phyloP scores from a whole-genome alignment of 2,113 vertebrate species.

The Platysteira castanea region DNA sequence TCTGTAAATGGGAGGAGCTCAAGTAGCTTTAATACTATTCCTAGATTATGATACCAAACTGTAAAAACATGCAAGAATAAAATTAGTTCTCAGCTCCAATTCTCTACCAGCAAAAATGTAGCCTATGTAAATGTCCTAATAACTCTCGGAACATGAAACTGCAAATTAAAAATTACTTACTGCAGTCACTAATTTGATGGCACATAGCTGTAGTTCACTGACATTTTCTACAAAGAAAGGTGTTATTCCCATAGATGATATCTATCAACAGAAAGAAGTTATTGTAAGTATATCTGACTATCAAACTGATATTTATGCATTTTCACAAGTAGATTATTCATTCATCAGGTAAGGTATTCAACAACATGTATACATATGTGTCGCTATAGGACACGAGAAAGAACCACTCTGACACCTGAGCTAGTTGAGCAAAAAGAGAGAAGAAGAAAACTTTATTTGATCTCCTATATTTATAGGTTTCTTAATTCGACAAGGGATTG shows the following conservation, averaged over 20 bases:
- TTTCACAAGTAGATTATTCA: not conserved
- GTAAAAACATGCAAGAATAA: not conserved
- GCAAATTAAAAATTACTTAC: not conserved
- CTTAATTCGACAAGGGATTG: no score
- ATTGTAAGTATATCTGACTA: not conserved
- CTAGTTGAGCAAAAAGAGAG: no score
- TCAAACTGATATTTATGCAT: not conserved
- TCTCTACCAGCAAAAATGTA: not conserved
- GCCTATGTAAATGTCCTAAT: not conserved
- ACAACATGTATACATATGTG: not conserved
- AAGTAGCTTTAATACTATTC: not conserved
- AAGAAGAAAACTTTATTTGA: no score
- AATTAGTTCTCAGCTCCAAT: not conserved
- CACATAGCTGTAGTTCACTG: not conserved
- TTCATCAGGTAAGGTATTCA: not conserved
- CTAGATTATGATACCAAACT: not conserved
- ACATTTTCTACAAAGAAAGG: slow-evolving; percentile 4
- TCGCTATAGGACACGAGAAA: no score
- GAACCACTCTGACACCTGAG: no score
- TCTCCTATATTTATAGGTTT: no score
- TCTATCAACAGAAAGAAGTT: not conserved
- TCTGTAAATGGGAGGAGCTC: not conserved
- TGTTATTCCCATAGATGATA: not conserved
- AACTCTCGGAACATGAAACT: not conserved
- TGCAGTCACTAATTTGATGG: slow-evolving; percentile 4